Evolutionary conservation across 1,140 invertebrate species (phyloP), one percentile per base, ranked within the genome.

Genomic region (Battus philenor): DNA sequence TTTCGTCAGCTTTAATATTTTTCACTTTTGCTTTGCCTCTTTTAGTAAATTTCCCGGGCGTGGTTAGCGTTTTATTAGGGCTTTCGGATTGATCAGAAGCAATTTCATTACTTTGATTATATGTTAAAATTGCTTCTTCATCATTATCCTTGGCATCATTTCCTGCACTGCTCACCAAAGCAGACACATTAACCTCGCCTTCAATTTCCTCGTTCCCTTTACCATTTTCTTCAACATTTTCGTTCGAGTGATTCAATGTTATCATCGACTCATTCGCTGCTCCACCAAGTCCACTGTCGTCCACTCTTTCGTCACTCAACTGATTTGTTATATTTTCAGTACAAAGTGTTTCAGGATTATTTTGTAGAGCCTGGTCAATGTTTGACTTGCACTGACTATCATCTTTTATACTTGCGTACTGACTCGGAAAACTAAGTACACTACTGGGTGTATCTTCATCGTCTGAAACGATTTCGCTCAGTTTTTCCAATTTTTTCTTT

Each of bases 391-490:
- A 26, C 9, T 41, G 4, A n/a, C n/a, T n/a, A n/a, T n/a, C n/a
- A n/a, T n/a, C n/a, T n/a, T n/a, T n/a, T n/a, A n/a, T 33, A 16
- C 6, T 9, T 33, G 3, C 13, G 13, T 33, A 33, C 2, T 17
- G n/a, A 17, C 13, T 8, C 5, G 22, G 12, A 4, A 24, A 4
- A 12, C 16, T 15, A 15, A 22, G 16, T 9, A 10, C 12, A 41
- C 3, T 16, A 13, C 17, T n/a, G 29, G 32, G 12, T 12, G 36
- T 44, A n/a, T 62, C 55, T 47, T 80, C 69, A 27, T 79, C 82
- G 31, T 85, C 69, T 1, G 73, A 79, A 2, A 80, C 75, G 30
- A 86, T 70, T 64, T 80, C 70, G 60, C 72, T 69, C 4, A 78
- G 43, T 48, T 73, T 77, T 58, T 82, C 72, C 16, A 81, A 50